A percentile compares a stretch with the other conserved stretches of the same genome.
Evolutionary conservation across 2,888 invertebrate species (phyloP).

Genomic region (Drosophila borborema): DNA sequence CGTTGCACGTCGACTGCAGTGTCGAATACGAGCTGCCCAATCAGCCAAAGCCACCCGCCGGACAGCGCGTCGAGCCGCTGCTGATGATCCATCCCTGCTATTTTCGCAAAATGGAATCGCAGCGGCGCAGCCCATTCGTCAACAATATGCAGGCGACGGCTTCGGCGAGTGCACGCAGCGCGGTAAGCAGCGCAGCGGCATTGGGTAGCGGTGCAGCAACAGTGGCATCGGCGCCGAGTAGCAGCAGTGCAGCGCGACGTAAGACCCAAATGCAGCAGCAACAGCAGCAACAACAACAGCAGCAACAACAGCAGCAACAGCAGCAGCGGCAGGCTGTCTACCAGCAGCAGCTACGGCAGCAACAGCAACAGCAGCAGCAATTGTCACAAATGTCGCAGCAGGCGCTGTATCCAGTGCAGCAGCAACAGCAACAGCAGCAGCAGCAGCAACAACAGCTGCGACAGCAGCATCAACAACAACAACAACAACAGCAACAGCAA

Average conservation of each 20-base stretch:
- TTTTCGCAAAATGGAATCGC: slow-evolving; percentile 94
- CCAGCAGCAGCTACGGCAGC: slow-evolving; percentile 64
- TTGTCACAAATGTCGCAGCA: slow-evolving; percentile 80
- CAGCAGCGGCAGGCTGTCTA: slow-evolving; percentile 83
- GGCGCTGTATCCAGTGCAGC: slow-evolving; percentile 74
- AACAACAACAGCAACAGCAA: slow-evolving; percentile 69
- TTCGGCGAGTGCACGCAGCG: slow-evolving; percentile 61
- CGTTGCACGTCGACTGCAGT: slow-evolving; percentile 95
- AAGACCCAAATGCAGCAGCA: slow-evolving; percentile 68
- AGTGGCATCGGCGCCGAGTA: slow-evolving; percentile 69
- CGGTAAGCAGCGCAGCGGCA: slow-evolving; percentile 77
- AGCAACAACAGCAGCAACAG: slow-evolving; percentile 62
- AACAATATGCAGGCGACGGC: slow-evolving; percentile 91
- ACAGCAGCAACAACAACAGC: slow-evolving; percentile 74
- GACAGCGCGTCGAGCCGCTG: slow-evolving; percentile 92
- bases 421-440: slow-evolving; percentile 28
- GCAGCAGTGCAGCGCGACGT: slow-evolving; percentile 66
- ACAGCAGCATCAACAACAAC: slow-evolving; percentile 37
- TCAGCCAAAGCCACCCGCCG: slow-evolving; percentile 94
- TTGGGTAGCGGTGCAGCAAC: slow-evolving; percentile 64
- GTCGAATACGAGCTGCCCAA: slow-evolving; percentile 96
- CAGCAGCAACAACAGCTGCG: slow-evolving; percentile 20
- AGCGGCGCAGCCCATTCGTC: slow-evolving; percentile 92
- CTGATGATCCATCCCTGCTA: slow-evolving; percentile 96
- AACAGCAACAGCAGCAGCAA: slow-evolving; percentile 79